Evolutionary conservation across 2,888 invertebrate species (phyloP).

Genomic region (Agonopterix heracliana): DNA sequence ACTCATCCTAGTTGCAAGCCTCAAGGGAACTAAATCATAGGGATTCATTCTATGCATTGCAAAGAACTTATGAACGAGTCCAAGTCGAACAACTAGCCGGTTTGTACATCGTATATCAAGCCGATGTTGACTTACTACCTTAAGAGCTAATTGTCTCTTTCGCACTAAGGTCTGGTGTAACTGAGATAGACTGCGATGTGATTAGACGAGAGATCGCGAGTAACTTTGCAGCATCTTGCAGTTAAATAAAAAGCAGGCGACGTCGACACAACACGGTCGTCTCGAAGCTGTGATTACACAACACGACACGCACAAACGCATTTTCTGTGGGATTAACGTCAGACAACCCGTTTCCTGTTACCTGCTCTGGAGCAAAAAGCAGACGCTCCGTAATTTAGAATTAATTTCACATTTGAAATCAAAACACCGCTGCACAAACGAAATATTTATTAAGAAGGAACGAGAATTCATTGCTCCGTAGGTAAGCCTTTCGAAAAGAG

Average conservation of each 20-base stretch:
- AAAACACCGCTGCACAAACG: conserved; percentile 23
- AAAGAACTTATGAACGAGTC: conserved; percentile 48
- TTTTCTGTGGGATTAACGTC: conserved; percentile 56
- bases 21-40: conserved; percentile 60
- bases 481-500: conserved; percentile 12
- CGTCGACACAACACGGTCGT: conserved; percentile 44
- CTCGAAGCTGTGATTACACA: conserved; percentile 50
- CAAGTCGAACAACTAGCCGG: conserved; percentile 25
- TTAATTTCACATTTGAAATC: conserved; percentile 64
- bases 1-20: conserved; percentile 38
- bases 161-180: conserved; percentile 29
- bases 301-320: conserved; percentile 44
- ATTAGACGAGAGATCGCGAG: conserved; percentile 50
- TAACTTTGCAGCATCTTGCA: conserved; percentile 41
- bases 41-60: conserved; percentile 59
- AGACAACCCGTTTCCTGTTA: conserved; percentile 73
- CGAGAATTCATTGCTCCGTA: conserved; percentile 15
- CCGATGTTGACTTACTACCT: conserved; percentile 31
- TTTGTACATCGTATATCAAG: conserved; percentile 32
- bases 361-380: conserved; percentile 67
- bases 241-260: conserved; percentile 56
- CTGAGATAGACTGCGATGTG: conserved; percentile 42
- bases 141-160: conserved; percentile 33
- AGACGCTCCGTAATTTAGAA: conserved; percentile 60
- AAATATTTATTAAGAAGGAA: conserved; percentile 18